Base-by-base conservation (phyloP, 2,888 invertebrate species). In the Eupithecia subumbrata region DNA sequence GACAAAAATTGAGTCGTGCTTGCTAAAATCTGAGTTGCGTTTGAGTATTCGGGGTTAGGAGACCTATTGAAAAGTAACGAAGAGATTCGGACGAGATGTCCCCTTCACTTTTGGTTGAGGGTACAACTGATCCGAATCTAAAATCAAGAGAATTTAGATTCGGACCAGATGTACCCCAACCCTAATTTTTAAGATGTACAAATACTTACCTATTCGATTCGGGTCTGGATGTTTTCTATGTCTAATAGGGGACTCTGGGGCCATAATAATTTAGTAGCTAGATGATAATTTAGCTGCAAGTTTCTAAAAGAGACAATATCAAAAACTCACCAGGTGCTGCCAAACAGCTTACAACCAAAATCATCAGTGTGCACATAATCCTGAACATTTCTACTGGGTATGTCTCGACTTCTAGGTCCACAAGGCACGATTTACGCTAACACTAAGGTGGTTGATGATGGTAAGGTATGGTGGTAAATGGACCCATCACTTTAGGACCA, bases 321-420 rank as follows among this genome's bases (percentile, higher is more conserved):
- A 34, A 67, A n/a, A 16, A 66, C 78, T 72, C 84, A 89, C 91
- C 89, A 79, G 91, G 90, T n/a, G 88, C 89, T 11, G 89, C 90
- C 3, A 85, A 73, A 72, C 86, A 84, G 75, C 82, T 78, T 52
- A 82, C 84, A 3, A 85, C 69, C 69, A 89, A 70, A 12, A 81
- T 78, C 48, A 82, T 79, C 30, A 89, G 74, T 56, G 86, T 40
- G 7, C 88, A 76, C 0, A 84, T 75, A 63, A 84, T 79, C 76
- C 82, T 85, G 72, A 84, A 79, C 89, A 90, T 90, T 71, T 81
- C 86, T 67, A 69, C 72, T 74, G 78, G 77, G 69, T 77, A 56
- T 70, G 18, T 64, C 40, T 8, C 22, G 34, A n/a, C 34, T 67
- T n/a, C n/a, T 34, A 3, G 30, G 3, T 64, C 30, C 34, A 18